Evolutionary conservation across 35 echinoderm and acorn worm genomes (phyloP).

Genomic region (Lytechinus variegatus): DNA sequence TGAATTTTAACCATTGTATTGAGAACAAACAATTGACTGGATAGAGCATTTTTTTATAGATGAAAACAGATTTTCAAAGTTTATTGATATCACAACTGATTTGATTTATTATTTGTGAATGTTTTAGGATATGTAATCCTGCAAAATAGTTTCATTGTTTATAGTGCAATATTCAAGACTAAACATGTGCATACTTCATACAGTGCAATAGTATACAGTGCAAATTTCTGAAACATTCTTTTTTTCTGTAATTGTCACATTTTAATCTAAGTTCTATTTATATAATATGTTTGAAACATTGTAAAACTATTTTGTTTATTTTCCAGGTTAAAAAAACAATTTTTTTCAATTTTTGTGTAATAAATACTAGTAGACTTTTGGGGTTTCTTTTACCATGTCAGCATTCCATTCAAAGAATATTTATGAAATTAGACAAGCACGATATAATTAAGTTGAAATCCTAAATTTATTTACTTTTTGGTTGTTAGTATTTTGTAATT

Average conservation of each 20-base stretch:
- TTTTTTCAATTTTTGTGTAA: not conserved
- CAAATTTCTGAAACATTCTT: no score
- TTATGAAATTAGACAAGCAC: not conserved
- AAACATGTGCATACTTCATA: not conserved
- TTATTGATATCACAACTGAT: not conserved
- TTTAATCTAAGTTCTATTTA: not conserved
- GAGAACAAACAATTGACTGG: no score
- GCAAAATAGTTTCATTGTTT: not conserved
- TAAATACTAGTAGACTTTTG: not conserved
- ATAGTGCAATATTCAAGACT: not conserved
- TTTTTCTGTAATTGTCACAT: not conserved
- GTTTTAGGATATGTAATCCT: not conserved
- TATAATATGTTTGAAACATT: not conserved
- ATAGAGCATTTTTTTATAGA: no score
- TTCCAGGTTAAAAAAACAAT: no score
- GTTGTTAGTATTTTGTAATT: no score
- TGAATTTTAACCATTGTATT: no score
- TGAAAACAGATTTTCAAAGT: not conserved
- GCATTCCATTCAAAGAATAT: not conserved
- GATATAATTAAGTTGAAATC: not conserved
- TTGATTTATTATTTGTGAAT: not conserved
- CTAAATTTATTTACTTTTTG: no score
- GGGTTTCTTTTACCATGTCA: no score
- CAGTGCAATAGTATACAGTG: no score
- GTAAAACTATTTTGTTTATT: not conserved